These are phyloP conservation scores for Hydrolagus colliei DNA, from an alignment of 2,797 vertebrate genomes.

Conservation along the genomic window DNA sequence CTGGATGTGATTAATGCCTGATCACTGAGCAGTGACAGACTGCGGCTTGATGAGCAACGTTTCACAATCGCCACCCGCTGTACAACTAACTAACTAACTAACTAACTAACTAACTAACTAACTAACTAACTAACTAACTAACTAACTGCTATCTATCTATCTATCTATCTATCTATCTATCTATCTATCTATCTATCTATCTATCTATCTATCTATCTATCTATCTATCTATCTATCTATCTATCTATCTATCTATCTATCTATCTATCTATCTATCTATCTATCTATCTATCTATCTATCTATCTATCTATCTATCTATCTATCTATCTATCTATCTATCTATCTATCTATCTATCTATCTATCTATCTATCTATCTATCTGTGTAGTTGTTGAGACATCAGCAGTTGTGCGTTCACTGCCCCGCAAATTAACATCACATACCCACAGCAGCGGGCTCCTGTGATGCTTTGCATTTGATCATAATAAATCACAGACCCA, in stretches of 20 bases:
- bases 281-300: conserved; percentile 1
- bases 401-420: conserved; percentile 7
- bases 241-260: conserved; percentile 8
- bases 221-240: conserved; percentile 1
- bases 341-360: conserved; percentile 17
- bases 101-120: not conserved
- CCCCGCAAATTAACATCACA: not conserved
- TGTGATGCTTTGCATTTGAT: no score
- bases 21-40: conserved; percentile 22
- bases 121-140: no score
- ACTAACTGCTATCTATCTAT: conserved; percentile 1
- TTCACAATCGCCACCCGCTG: not conserved
- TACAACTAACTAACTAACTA: no score
- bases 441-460: not conserved
- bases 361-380: not conserved
- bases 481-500: no score
- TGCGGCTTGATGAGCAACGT: conserved; percentile 3
- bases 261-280: conserved; percentile 14
- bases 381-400: not conserved
- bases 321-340: conserved; percentile 6
- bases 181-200: conserved; percentile 8
- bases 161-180: conserved; percentile 1
- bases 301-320: conserved; percentile 11
- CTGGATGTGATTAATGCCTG: conserved; percentile 17
- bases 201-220: conserved; percentile 14